Conservation (phyloP, 1,140 invertebrate species). For the Papilio xuthus region DNA sequence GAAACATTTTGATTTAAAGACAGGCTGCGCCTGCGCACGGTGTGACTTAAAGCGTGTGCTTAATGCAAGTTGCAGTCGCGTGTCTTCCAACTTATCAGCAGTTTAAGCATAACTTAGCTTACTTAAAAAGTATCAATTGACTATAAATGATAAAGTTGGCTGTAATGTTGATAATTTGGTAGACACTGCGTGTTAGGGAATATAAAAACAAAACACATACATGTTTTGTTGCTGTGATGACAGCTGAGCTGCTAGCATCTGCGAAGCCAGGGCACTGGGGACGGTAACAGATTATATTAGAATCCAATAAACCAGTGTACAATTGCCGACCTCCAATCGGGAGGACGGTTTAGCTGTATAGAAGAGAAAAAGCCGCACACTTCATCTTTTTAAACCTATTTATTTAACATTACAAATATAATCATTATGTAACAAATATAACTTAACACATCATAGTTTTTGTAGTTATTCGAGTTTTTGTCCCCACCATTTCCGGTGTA, state of each 20-base stretch:
- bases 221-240: slow-evolving; percentile 94
- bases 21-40: slow-evolving; percentile 66
- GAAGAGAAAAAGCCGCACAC: slow-evolving; percentile 66
- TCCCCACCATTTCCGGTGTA: too few species aligned
- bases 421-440: neutral
- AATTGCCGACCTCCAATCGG: slow-evolving; percentile 38
- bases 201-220: slow-evolving; percentile 87
- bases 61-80: slow-evolving; percentile 69
- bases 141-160: slow-evolving; percentile 33
- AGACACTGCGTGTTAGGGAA: slow-evolving; percentile 60
- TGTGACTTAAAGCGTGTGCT: slow-evolving; percentile 75
- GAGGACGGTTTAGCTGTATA: slow-evolving; percentile 30
- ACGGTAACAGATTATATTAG: slow-evolving; percentile 82
- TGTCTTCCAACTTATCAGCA: slow-evolving; percentile 72
- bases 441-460: neutral
- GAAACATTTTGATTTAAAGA: slow-evolving; percentile 81
- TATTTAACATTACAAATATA: neutral
- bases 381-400: slow-evolving; percentile 31
- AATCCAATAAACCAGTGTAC: slow-evolving; percentile 52
- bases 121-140: slow-evolving; percentile 38
- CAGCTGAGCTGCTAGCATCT: slow-evolving; percentile 95
- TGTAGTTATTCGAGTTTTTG: too few species aligned
- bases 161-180: slow-evolving; percentile 63
- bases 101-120: slow-evolving; percentile 42
- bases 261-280: slow-evolving; percentile 96